These are phyloP conservation scores for Salticus scenicus DNA, from an alignment of 2,888 invertebrate genomes.

Conservation along the genomic window DNA sequence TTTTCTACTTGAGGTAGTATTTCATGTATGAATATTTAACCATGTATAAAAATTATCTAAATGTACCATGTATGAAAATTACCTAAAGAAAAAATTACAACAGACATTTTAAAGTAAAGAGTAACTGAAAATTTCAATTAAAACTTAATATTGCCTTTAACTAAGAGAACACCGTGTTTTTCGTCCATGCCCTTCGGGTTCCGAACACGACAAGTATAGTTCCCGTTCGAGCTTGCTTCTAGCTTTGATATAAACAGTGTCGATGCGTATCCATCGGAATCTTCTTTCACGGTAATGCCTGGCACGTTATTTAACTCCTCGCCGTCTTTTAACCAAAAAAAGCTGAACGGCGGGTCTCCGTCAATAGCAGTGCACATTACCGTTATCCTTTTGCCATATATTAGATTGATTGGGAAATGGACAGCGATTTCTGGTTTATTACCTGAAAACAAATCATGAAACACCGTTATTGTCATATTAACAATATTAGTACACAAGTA, in stretches of 20 bases:
- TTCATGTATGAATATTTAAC: no score
- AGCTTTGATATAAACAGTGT: constrained; percentile 31
- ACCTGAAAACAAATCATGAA: not conserved
- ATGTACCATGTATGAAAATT: no score
- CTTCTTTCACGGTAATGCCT: not conserved
- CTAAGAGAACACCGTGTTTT: constrained; percentile 25
- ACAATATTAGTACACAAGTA: no score
- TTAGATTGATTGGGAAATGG: constrained; percentile 29
- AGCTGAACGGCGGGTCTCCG: constrained; percentile 37
- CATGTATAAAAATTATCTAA: no score
- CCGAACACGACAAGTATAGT: constrained; percentile 57
- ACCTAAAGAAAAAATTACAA: no score
- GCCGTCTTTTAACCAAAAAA: constrained; percentile 52
- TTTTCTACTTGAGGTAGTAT: no score
- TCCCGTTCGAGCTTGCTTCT: constrained; percentile 50
- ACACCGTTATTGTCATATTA: no score
- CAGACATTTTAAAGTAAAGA: no score
- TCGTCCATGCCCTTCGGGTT: constrained; percentile 55
- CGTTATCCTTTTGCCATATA: constrained; percentile 9
- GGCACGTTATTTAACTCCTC: not conserved
- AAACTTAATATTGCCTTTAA: constrained; percentile 57
- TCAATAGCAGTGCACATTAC: constrained; percentile 23
- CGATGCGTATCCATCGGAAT: constrained; percentile 33
- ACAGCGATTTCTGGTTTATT: not conserved
- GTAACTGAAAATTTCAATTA: no score